Evolutionary conservation across 2,888 invertebrate species (phyloP).

Genomic region (Rhabditoides inermis): DNA sequence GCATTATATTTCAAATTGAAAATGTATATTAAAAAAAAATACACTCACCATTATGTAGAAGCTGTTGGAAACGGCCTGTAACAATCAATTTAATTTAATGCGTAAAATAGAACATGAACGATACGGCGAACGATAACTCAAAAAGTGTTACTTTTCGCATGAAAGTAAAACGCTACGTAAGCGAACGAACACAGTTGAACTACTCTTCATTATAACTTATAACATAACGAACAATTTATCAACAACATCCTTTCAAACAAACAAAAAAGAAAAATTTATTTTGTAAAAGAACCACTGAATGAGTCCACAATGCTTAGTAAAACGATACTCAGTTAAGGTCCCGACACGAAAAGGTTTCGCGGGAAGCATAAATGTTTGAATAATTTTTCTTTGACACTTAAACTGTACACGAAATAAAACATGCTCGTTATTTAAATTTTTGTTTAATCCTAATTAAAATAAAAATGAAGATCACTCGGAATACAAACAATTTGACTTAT

Average conservation of each 20-base stretch:
- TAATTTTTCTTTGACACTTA: no score
- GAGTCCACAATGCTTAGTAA: constrained; percentile 10
- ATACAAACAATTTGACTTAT: no score
- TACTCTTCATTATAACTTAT: neutral
- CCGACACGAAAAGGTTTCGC: constrained; percentile 12
- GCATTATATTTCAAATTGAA: no score
- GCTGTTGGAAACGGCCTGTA: neutral
- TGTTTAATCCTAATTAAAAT: no score
- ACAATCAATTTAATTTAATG: constrained; percentile 1
- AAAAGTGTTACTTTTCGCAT: neutral
- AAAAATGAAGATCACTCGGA: no score
- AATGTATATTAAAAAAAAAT: constrained; percentile 8
- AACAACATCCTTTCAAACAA: neutral
- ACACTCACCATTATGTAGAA: neutral
- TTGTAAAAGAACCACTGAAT: constrained; percentile 3
- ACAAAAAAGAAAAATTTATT: neutral
- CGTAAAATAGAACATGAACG: neutral
- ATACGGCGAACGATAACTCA: neutral
- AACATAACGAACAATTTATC: neutral
- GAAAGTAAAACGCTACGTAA: constrained; percentile 4
- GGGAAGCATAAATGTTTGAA: no score
- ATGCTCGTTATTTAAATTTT: no score
- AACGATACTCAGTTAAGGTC: constrained; percentile 17
- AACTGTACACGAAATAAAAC: no score
- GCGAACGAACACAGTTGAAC: constrained; percentile 1